Base-by-base conservation (phyloP, 1,140 invertebrate genomes). In the Rhyzopertha dominica region DNA sequence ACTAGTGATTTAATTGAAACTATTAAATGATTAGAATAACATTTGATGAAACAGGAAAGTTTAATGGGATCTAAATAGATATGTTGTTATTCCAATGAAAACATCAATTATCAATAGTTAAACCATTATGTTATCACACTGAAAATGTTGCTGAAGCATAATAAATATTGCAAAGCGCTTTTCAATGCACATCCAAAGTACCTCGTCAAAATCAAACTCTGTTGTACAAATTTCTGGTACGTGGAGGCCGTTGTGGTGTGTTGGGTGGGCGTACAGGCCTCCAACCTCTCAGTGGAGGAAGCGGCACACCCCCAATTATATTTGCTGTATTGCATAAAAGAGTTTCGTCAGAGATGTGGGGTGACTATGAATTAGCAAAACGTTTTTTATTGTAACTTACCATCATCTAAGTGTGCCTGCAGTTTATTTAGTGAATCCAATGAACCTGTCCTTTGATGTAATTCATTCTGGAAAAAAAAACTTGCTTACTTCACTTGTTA, bases 401-500 rank as follows among this genome's bases (percentile, higher is more conserved):
- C 75, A 63, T 77, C 76, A 47, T 78, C 76, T 13, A n/a, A n/a
- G 31, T 56, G 19, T 36, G 19, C 31, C 30, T 37, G 18, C 22
- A 72, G 56, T 56, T 82, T 79, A 53, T 80, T 75, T 4, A 84
- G 59, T 0, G 81, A 83, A 58, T 83, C 81, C 49, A 83, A 69
- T 24, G 81, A 82, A 31, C 58, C 53, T 16, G 49, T 52, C 24
- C 57, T 50, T 31, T 59, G 59, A 31, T 32, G 24, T n/a, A 44
- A 31, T 17, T 62, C 49, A 38, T 39, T 40, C 56, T 58, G 36
- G 31, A 53, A 47, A 28, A 31, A 30, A 35, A 43, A 7, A 18
- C 18, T 31, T n/a, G 13, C 54, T 43, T 41, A 51, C 51, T 56
- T 26, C n/a, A n/a, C n/a, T n/a, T n/a, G n/a, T n/a, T 54, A 55